Evolutionary conservation across 2,888 invertebrate genomes (phyloP).

Genomic region (Syrista parreyssii): DNA sequence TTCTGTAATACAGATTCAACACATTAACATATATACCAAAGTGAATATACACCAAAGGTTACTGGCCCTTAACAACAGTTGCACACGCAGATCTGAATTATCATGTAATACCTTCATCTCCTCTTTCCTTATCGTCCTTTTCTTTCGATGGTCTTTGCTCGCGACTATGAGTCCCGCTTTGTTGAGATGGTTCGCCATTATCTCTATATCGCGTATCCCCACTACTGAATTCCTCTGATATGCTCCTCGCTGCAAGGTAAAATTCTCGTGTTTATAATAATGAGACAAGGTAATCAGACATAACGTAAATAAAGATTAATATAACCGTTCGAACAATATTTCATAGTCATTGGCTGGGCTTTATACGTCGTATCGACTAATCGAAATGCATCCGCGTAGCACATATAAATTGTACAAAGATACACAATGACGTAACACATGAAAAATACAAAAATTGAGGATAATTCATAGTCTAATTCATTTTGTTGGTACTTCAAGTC

Average conservation of each 20-base stretch:
- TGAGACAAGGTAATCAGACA: not conserved
- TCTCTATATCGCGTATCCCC: conserved; percentile 79
- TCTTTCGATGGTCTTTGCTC: conserved; percentile 73
- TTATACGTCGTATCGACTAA: not conserved
- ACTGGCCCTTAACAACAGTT: conserved; percentile 2
- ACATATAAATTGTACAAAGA: not conserved
- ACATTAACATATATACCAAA: conserved; percentile 4
- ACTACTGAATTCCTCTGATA: conserved; percentile 97
- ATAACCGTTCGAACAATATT: not conserved
- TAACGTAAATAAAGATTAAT: not conserved
- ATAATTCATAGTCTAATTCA: too few relatives aligned
- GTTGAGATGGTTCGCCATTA: conserved; percentile 67
- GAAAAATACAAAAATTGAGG: not conserved
- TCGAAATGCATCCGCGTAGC: not conserved
- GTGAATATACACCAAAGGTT: conserved; percentile 1
- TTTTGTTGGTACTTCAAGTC: too few relatives aligned
- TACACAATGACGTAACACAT: not conserved
- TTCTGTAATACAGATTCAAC: conserved; percentile 71
- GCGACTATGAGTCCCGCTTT: conserved; percentile 65
- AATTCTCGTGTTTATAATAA: conserved; percentile 28
- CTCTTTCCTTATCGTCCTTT: conserved; percentile 79
- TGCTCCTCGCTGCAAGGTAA: conserved; percentile 84
- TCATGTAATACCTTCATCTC: conserved; percentile 83
- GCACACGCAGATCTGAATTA: conserved; percentile 14
- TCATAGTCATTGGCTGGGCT: not conserved